Conservation (phyloP, 2,113 vertebrate genomes). For the Salvator merianae region DNA sequence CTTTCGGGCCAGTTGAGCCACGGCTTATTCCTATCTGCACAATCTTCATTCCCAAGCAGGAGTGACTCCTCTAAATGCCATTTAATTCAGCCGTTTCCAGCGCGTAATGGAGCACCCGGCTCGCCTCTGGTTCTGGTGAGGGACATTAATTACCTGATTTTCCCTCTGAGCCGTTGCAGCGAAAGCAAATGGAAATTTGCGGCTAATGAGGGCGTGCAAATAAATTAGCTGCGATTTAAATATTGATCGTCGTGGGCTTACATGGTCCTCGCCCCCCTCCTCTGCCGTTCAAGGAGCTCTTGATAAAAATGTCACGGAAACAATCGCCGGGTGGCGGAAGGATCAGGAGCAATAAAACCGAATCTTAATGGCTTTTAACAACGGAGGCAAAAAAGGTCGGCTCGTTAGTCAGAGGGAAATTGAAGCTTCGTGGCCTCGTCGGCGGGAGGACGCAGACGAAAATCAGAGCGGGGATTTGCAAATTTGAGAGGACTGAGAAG, state of each 20-base stretch:
- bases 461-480: conserved; percentile 26
- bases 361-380: conserved; percentile 54
- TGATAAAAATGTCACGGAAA: conserved; percentile 63
- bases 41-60: neutral
- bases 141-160: neutral
- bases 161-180: conserved; percentile 13
- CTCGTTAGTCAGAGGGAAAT: conserved; percentile 36
- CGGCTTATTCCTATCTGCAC: neutral
- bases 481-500: neutral
- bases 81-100: conserved; percentile 55
- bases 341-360: conserved; percentile 48
- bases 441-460: conserved; percentile 40
- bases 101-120: conserved; percentile 40
- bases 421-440: conserved; percentile 12
- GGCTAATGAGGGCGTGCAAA: conserved; percentile 36
- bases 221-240: conserved; percentile 58
- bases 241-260: conserved; percentile 16
- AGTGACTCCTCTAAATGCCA: conserved; percentile 56
- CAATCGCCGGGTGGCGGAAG: conserved; percentile 23
- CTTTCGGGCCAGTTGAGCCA: no score
- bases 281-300: conserved; percentile 9
- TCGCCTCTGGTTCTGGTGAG: neutral
- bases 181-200: conserved; percentile 39
- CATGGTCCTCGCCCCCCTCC: neutral
- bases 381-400: conserved; percentile 44